These are phyloP conservation scores for Oligia latruncula DNA, from an alignment of 2,888 invertebrate species.

Conservation along the genomic window DNA sequence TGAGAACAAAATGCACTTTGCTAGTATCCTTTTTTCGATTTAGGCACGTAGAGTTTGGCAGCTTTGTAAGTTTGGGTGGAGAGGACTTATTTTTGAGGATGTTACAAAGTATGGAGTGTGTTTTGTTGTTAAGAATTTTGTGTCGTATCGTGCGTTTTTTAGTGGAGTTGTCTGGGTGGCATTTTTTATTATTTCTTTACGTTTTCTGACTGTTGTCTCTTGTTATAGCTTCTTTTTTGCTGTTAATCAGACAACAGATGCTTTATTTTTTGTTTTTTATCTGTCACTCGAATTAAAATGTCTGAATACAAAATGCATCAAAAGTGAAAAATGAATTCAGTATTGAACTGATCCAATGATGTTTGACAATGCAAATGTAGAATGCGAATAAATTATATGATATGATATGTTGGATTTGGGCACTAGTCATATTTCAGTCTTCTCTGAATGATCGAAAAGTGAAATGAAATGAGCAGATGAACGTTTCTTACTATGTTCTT, in stretches of 20 bases:
- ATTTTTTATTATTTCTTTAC: neutral
- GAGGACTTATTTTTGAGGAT: slow-evolving; percentile 22
- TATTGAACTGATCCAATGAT: neutral
- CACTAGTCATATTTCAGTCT: neutral
- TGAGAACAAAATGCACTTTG: slow-evolving; percentile 62
- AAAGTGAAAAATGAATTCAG: neutral
- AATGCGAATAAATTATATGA: too few relatives aligned
- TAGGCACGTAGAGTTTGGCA: slow-evolving; percentile 42
- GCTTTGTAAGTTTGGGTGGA: slow-evolving; percentile 53
- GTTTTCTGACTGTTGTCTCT: neutral
- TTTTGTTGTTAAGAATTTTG: slow-evolving; percentile 21
- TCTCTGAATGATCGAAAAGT: neutral
- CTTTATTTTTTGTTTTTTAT: neutral
- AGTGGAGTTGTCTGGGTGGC: neutral
- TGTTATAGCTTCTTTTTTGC: neutral
- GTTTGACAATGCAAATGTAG: too few relatives aligned
- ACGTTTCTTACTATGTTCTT: neutral
- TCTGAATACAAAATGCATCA: neutral
- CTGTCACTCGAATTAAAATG: neutral
- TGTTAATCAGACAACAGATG: accelerated
- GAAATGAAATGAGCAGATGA: neutral
- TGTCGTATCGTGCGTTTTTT: neutral
- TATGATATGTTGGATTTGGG: neutral
- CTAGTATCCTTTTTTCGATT: slow-evolving; percentile 56
- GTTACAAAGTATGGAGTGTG: slow-evolving; percentile 24